These are phyloP conservation scores for Ctena decussata DNA, from an alignment of 2,888 invertebrate species.

Conservation along the genomic window DNA sequence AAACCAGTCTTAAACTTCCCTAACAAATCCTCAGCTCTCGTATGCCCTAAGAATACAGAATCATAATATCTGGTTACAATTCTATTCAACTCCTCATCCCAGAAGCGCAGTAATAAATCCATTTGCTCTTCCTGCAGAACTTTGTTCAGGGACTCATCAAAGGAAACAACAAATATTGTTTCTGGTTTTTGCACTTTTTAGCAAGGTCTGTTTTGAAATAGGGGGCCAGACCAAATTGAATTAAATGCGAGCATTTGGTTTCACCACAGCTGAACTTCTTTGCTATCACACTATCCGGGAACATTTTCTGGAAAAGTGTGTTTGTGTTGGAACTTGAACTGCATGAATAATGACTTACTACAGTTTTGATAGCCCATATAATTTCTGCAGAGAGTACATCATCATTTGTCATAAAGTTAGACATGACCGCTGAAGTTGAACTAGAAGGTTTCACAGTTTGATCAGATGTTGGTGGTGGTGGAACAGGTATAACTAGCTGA, in stretches of 20 bases:
- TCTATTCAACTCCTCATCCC: slow-evolving; percentile 20
- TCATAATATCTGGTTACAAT: slow-evolving; percentile 30
- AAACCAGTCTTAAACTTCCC: slow-evolving; percentile 25
- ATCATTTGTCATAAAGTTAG: slow-evolving; percentile 18
- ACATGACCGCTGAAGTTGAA: neutral
- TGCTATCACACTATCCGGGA: slow-evolving; percentile 38
- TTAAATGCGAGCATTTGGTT: slow-evolving; percentile 37
- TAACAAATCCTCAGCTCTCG: slow-evolving; percentile 15
- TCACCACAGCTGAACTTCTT: slow-evolving; percentile 34
- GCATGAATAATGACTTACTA: slow-evolving; percentile 37
- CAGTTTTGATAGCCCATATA: slow-evolving; percentile 42
- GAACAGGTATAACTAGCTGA: slow-evolving; percentile 22
- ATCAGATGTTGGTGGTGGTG: slow-evolving; percentile 12
- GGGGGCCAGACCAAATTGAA: slow-evolving; percentile 32
- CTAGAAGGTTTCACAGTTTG: neutral
- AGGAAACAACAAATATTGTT: slow-evolving; percentile 42
- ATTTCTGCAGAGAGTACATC: slow-evolving; percentile 42
- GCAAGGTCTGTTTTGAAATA: slow-evolving; percentile 19
- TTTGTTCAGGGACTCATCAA: slow-evolving; percentile 56
- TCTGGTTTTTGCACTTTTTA: slow-evolving; percentile 21
- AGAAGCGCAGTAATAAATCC: slow-evolving; percentile 54
- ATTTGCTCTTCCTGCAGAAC: slow-evolving; percentile 59
- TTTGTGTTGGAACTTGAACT: slow-evolving; percentile 37
- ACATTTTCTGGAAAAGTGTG: slow-evolving; percentile 40
- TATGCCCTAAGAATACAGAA: slow-evolving; percentile 35